phyloP scores from a whole-genome alignment of 2,888 invertebrate species.

The Quadroppia sp. region DNA sequence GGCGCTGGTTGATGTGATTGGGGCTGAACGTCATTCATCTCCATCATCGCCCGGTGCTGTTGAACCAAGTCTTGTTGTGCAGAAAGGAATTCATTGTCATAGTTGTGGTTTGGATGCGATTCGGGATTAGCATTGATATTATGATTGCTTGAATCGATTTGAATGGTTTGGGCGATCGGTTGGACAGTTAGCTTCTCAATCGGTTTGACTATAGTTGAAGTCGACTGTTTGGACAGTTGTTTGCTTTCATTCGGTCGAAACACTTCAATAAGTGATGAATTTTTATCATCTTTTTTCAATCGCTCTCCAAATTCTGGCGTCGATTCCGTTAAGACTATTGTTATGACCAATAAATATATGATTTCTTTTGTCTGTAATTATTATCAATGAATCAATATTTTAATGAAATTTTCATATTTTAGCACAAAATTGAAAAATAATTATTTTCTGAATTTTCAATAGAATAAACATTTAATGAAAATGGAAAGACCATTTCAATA shows the following conservation, averaged over 20 bases:
- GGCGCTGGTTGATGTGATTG: background rate
- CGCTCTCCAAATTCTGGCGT: slow-evolving; percentile 5
- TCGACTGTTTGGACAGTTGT: too few relatives aligned
- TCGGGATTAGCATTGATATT: too few relatives aligned
- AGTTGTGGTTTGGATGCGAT: too few relatives aligned
- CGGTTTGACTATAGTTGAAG: background rate
- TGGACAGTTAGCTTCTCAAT: background rate
- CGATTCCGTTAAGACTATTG: background rate
- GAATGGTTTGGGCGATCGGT: background rate
- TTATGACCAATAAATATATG: background rate
- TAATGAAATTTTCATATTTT: too few relatives aligned
- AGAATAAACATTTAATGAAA: too few relatives aligned
- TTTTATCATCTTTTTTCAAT: background rate
- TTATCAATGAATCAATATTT: too few relatives aligned
- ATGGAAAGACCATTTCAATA: background rate
- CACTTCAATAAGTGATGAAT: background rate
- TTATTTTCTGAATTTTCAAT: too few relatives aligned
- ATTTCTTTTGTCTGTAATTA: background rate
- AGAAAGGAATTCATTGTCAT: too few relatives aligned
- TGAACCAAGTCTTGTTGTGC: too few relatives aligned
- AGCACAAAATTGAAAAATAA: too few relatives aligned
- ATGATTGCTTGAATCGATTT: background rate
- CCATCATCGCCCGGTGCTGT: too few relatives aligned
- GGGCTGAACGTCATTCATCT: background rate
- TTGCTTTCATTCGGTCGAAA: background rate